Conservation (phyloP, 2,888 invertebrate species). For the Xanthorhoe designata region DNA sequence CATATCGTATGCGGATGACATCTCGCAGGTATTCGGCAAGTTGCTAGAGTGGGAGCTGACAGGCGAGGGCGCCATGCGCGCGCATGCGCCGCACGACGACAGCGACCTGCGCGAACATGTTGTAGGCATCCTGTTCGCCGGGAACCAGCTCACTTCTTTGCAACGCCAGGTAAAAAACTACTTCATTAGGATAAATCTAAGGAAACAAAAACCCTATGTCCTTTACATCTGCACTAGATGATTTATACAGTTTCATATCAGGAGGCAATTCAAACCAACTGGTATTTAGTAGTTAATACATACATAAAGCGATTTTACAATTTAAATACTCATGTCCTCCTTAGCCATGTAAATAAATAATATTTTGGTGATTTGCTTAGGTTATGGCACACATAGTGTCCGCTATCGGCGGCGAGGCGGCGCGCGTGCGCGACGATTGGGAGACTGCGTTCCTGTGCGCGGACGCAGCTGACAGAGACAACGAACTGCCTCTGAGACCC, state of each 20-base stretch:
- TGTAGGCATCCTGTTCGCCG: conserved; percentile 97
- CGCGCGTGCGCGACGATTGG: conserved; percentile 96
- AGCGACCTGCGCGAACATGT: conserved; percentile 96
- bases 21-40: conserved; percentile 93
- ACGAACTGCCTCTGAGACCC: conserved; percentile 57
- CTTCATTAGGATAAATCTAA: neutral
- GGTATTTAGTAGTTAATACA: no score
- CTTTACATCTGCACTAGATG: no score
- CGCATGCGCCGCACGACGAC: conserved; percentile 64
- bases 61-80: conserved; percentile 48
- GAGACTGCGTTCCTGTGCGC: conserved; percentile 84
- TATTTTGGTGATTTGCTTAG: conserved; percentile 60
- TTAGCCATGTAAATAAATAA: no score
- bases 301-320: no score
- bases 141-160: conserved; percentile 96
- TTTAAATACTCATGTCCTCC: no score
- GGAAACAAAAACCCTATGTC: no score
- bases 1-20: neutral
- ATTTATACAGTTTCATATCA: no score
- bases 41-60: conserved; percentile 89
- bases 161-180: conserved; percentile 91
- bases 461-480: conserved; percentile 57
- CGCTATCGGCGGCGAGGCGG: conserved; percentile 95
- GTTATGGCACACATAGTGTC: conserved; percentile 95
- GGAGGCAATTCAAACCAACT: no score